Percentiles rank a stretch among this genome's conserved stretches.
Conservation (phyloP, 92 coral and sea anemone species). For the Anthopleura xanthogrammica region DNA sequence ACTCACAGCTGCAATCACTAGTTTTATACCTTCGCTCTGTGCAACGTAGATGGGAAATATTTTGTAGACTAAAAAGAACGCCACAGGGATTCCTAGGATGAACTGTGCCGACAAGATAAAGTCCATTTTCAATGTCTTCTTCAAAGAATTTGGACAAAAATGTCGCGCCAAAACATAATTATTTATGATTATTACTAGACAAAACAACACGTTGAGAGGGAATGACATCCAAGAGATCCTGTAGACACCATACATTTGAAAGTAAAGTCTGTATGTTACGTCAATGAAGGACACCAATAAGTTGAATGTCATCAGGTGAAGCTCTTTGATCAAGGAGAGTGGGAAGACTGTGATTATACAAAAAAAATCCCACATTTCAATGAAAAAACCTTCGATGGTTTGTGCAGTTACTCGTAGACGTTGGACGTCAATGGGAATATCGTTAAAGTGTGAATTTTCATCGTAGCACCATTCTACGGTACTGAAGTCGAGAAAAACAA, state of each 20-base stretch:
- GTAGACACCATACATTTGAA: conserved; percentile 56
- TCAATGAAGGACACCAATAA: conserved; percentile 64
- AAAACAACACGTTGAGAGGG: conserved; percentile 47
- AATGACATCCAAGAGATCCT: conserved; percentile 56
- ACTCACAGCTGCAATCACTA: conserved; percentile 29
- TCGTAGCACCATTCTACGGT: conserved; percentile 67
- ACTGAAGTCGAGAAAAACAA: conserved; percentile 61
- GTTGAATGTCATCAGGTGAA: conserved; percentile 57
- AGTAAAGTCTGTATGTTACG: conserved; percentile 44
- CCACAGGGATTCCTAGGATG: conserved; percentile 46
- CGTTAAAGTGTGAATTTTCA: conserved; percentile 7
- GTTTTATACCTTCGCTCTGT: conserved; percentile 28
- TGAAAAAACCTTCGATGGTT: conserved; percentile 55
- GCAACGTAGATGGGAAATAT: conserved; percentile 46
- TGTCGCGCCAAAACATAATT: conserved; percentile 42
- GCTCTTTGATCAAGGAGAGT: conserved; percentile 47
- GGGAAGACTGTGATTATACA: conserved; percentile 54
- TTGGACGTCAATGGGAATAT: conserved; percentile 50
- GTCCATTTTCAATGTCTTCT: conserved; percentile 19
- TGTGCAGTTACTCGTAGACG: conserved; percentile 54
- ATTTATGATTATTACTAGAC: conserved; percentile 30
- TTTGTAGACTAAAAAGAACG: conserved; percentile 42
- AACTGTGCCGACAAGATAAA: conserved; percentile 50
- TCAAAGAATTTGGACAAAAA: not conserved
- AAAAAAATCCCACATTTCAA: conserved; percentile 55